Conservation (phyloP, 1,140 invertebrate species). For the Belonocnema kinseyi region DNA sequence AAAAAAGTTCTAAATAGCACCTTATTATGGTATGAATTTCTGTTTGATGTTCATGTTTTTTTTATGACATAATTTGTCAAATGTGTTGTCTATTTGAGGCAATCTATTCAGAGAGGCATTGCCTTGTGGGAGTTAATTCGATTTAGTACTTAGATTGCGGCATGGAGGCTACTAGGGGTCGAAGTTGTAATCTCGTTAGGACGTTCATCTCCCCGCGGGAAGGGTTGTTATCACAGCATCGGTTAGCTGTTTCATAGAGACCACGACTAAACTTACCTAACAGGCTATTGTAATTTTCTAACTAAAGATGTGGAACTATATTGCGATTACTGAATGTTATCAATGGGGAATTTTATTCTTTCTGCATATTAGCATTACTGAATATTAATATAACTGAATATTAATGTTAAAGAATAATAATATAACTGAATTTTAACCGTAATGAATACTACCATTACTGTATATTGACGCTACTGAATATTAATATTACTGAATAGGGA, state of each 20-base stretch:
- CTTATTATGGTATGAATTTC: too few species aligned
- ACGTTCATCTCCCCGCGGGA: constrained; percentile 55
- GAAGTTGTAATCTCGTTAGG: constrained; percentile 60
- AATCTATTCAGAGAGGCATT: constrained; percentile 24
- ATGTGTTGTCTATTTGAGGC: not conserved
- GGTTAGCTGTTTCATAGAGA: constrained; percentile 13
- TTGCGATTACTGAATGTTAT: not conserved
- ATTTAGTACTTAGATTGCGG: constrained; percentile 55
- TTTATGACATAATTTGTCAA: not conserved
- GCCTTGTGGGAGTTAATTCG: constrained; percentile 58
- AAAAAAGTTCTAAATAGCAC: too few species aligned
- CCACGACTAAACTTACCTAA: constrained; percentile 23
- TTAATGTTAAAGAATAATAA: not conserved
- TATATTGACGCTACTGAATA: too few species aligned
- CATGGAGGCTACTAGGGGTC: constrained; percentile 37
- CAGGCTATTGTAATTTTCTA: constrained; percentile 11
- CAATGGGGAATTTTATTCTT: not conserved
- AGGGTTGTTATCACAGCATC: constrained; percentile 56
- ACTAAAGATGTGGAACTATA: not conserved
- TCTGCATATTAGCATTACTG: not conserved
- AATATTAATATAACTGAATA: not conserved
- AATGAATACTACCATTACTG: too few species aligned
- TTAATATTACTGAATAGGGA: too few species aligned
- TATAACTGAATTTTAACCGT: too few species aligned
- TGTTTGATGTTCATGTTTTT: not conserved